Conservation (phyloP, 2,888 invertebrate genomes). For the Eupithecia exiguata region DNA sequence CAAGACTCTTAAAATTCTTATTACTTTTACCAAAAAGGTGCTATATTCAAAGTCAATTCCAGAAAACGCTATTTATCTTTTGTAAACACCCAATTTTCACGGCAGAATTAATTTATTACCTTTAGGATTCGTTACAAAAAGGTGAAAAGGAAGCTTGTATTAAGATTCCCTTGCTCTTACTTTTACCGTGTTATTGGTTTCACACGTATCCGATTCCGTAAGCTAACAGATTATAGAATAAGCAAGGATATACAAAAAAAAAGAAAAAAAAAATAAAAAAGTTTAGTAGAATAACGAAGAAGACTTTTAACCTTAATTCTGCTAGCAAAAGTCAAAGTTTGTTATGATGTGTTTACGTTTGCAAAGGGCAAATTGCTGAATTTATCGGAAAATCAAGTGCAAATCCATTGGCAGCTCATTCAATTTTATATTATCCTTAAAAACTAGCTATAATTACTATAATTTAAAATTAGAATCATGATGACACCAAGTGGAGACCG, state of each 20-base stretch:
- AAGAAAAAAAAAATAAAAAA: too few species aligned
- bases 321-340: too few species aligned
- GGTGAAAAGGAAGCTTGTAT: background rate
- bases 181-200: background rate
- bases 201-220: background rate
- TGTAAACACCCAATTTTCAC: slow-evolving; percentile 12
- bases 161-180: background rate
- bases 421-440: too few species aligned
- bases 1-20: background rate
- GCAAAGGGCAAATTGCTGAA: too few species aligned
- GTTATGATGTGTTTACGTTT: too few species aligned
- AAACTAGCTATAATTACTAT: too few species aligned
- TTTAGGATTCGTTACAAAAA: slow-evolving; percentile 10
- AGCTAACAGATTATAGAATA: background rate
- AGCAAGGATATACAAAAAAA: too few species aligned
- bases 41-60: slow-evolving; percentile 10
- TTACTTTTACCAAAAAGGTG: slow-evolving; percentile 3
- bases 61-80: slow-evolving; percentile 11
- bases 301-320: too few species aligned
- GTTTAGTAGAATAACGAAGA: too few species aligned
- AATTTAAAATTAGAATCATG: background rate
- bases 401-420: too few species aligned
- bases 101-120: slow-evolving; percentile 9
- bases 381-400: too few species aligned
- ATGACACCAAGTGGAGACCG: background rate